Percentiles rank a stretch among this genome's conserved stretches.
Conservation (phyloP, 30 jellyfish, hydroid and myxozoan species). For the Cassiopea xamachana region DNA sequence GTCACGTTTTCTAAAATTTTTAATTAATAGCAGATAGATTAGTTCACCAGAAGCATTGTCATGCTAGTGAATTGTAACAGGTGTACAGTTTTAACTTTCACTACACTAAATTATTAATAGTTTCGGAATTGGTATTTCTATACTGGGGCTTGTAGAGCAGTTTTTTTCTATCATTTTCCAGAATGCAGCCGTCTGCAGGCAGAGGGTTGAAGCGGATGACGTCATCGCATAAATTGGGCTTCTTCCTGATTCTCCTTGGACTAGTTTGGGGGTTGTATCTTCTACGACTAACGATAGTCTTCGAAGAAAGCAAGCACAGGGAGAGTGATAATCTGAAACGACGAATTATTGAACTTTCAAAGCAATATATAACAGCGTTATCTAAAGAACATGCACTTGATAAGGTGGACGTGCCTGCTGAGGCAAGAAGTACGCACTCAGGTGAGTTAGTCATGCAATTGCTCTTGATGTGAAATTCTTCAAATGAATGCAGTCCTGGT, state of each 20-base stretch:
- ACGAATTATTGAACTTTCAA: slow-evolving; percentile 84
- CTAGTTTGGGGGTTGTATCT: slow-evolving; percentile 91
- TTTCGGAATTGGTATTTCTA: no score
- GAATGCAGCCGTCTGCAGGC: slow-evolving; percentile 32
- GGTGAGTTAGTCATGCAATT: slow-evolving; percentile 2
- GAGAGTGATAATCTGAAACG: slow-evolving; percentile 84
- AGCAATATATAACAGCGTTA: slow-evolving; percentile 79
- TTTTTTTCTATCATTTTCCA: background rate
- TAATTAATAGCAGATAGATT: no score
- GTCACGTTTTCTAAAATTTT: no score
- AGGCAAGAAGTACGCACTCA: slow-evolving; percentile 54
- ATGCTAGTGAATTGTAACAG: no score
- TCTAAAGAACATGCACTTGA: slow-evolving; percentile 81
- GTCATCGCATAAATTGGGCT: slow-evolving; percentile 70
- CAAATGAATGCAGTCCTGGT: no score
- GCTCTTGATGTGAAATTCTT: no score
- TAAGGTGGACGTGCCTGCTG: slow-evolving; percentile 22
- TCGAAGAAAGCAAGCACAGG: slow-evolving; percentile 54
- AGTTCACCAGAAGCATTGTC: no score
- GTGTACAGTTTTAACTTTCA: no score
- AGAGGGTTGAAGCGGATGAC: slow-evolving; percentile 27
- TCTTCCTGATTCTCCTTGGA: slow-evolving; percentile 76
- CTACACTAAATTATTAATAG: no score
- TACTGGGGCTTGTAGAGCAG: background rate
- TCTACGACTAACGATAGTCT: slow-evolving; percentile 52